A percentile compares a stretch with the other conserved stretches of the same genome.
phyloP scores from a whole-genome alignment of 2,888 invertebrate species.

The Rhodophaea formosa region DNA sequence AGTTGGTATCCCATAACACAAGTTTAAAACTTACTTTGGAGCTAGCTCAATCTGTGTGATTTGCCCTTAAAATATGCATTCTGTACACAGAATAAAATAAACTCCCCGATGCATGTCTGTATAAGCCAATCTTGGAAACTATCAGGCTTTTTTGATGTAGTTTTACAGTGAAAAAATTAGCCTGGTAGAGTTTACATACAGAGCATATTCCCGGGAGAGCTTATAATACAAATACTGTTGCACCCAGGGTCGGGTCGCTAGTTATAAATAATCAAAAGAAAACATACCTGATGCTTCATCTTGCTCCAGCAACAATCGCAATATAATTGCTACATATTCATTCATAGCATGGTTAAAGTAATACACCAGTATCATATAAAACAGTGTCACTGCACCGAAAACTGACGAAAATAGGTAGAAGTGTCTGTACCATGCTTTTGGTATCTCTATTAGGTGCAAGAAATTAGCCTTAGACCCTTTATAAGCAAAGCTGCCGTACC shows the following conservation, averaged over 20 bases:
- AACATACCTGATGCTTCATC: conserved; percentile 76
- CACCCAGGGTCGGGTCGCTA: background rate
- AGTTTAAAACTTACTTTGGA: too few relatives aligned
- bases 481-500: conserved; percentile 87
- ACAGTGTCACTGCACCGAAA: conserved; percentile 73
- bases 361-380: conserved; percentile 75
- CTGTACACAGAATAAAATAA: too few relatives aligned
- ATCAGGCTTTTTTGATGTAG: too few relatives aligned
- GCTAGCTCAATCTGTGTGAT: too few relatives aligned
- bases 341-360: conserved; percentile 71
- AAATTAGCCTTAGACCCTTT: conserved; percentile 72
- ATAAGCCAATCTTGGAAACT: too few relatives aligned
- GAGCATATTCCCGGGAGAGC: background rate
- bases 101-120: too few relatives aligned
- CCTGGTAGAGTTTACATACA: too few relatives aligned
- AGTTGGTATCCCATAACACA: too few relatives aligned
- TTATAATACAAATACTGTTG: too few relatives aligned
- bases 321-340: conserved; percentile 60
- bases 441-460: conserved; percentile 83
- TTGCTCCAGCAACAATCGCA: conserved; percentile 72
- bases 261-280: background rate
- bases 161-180: too few relatives aligned
- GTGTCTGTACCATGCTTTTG: conserved; percentile 90
- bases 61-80: too few relatives aligned
- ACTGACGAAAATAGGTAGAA: conserved; percentile 88